phyloP scores from a whole-genome alignment of 2,113 vertebrate genomes.

The Lagopus muta region DNA sequence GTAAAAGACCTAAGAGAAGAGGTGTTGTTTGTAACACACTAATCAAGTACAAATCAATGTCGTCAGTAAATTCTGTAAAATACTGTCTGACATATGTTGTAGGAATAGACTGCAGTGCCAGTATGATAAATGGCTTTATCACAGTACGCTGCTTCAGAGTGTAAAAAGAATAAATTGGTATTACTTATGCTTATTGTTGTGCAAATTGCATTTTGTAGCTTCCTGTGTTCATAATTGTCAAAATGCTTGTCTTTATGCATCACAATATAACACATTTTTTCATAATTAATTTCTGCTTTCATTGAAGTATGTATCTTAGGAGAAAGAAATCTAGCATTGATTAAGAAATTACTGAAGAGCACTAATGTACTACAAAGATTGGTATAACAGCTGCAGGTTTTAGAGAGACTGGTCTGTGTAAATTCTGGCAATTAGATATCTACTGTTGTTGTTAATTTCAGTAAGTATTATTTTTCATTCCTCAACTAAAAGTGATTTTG shows the following conservation, averaged over 20 bases:
- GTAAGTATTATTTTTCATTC: background rate
- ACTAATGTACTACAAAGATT: background rate
- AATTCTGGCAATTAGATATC: background rate
- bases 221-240: background rate
- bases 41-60: background rate
- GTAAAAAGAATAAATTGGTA: background rate
- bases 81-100: background rate
- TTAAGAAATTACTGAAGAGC: background rate
- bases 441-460: background rate
- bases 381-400: background rate
- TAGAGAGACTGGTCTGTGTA: background rate
- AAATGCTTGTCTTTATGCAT: background rate
- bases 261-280: background rate
- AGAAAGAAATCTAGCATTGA: background rate
- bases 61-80: background rate
- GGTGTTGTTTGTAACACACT: background rate
- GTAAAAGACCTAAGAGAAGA: background rate
- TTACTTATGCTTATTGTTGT: background rate
- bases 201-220: background rate
- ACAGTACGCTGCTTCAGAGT: background rate
- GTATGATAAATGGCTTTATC: background rate
- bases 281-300: background rate
- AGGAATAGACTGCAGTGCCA: background rate
- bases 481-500: background rate
- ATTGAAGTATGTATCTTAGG: background rate